Conservation (phyloP, 1,140 invertebrate species). For the Thereuonema tuberculata region DNA sequence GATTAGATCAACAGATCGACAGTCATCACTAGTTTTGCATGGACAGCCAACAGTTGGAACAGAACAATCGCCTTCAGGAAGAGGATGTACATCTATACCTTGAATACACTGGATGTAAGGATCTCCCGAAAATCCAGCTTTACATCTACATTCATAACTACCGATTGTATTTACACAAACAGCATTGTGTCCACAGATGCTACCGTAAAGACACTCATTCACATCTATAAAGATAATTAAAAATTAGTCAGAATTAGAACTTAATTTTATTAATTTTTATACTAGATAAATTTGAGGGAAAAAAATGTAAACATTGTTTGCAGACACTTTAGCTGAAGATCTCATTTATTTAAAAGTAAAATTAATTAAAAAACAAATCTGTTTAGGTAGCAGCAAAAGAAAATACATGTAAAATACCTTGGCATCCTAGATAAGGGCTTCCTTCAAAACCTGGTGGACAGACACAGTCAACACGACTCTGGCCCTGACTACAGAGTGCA, state of each 20-base stretch:
- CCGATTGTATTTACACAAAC: conserved; percentile 76
- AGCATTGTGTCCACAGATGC: conserved; percentile 69
- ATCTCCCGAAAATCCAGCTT: conserved; percentile 64
- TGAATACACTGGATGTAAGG: conserved; percentile 37
- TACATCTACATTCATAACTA: conserved; percentile 72
- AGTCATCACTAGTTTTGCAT: conserved; percentile 1
- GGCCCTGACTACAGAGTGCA: conserved; percentile 58
- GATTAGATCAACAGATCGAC: background rate
- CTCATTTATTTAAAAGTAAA: background rate
- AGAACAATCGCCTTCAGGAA: background rate
- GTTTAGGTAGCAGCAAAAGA: too few relatives aligned
- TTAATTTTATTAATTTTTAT: background rate
- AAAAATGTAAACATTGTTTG: background rate
- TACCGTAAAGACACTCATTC: conserved; percentile 57
- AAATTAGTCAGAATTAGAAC: background rate
- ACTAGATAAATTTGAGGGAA: background rate
- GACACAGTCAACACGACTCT: conserved; percentile 57
- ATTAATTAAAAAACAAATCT: too few relatives aligned
- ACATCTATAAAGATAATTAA: conserved; percentile 40
- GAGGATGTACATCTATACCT: too few relatives aligned
- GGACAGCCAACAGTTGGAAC: background rate
- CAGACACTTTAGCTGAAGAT: too few relatives aligned
- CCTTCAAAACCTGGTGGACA: conserved; percentile 67
- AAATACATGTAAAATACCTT: too few relatives aligned
- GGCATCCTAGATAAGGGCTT: conserved; percentile 71